Conservation (phyloP, 2,113 vertebrate genomes). For the Bubo bubo region DNA sequence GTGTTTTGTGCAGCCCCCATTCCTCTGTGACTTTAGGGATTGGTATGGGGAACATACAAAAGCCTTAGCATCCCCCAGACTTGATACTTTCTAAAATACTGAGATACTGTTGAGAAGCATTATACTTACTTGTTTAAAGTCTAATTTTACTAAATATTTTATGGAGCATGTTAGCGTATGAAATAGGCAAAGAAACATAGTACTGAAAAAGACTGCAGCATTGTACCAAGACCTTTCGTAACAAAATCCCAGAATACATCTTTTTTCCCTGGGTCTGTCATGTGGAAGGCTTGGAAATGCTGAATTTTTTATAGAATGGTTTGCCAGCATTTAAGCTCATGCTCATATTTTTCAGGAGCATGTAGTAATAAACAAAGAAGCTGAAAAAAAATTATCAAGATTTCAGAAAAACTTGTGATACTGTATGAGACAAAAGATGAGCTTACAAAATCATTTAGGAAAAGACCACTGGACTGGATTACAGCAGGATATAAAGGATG, state of each 20-base stretch:
- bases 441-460: slow-evolving; percentile 15
- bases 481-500: background rate
- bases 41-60: background rate
- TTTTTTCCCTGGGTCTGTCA: background rate
- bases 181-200: background rate
- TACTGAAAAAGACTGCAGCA: background rate
- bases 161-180: background rate
- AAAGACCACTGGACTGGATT: background rate
- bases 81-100: background rate
- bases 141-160: background rate
- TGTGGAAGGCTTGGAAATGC: background rate
- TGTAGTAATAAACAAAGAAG: slow-evolving; percentile 9
- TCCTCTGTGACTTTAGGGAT: background rate
- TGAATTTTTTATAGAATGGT: background rate
- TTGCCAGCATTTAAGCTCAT: background rate
- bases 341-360: background rate
- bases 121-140: background rate
- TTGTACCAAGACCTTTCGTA: background rate
- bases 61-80: background rate
- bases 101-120: background rate
- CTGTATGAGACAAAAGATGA: background rate
- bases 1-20: background rate
- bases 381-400: background rate
- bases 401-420: slow-evolving; percentile 35
- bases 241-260: background rate